Percentiles rank a stretch among this genome's conserved stretches.
Evolutionary conservation across 2,888 invertebrate species (phyloP).

Genomic region (Meta bourneti): DNA sequence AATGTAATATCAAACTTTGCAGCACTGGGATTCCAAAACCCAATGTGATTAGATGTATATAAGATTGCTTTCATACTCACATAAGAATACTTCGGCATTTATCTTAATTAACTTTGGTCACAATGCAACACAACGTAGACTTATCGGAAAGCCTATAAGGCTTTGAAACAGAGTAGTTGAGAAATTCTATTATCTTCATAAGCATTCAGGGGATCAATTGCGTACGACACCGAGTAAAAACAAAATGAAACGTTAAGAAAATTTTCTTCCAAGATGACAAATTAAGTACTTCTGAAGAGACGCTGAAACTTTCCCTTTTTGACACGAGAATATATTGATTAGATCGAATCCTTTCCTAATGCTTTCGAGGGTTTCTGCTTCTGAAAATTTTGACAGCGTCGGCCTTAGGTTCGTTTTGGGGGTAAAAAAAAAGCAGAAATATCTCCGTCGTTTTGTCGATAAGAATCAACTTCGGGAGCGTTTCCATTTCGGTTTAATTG

Average conservation of each 20-base stretch:
- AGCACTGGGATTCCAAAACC: not conserved
- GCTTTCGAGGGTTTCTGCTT: slow-evolving; percentile 19
- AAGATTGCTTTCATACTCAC: not conserved
- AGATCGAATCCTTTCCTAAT: slow-evolving; percentile 42
- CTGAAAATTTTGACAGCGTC: slow-evolving; percentile 37
- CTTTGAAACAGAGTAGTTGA: slow-evolving; percentile 25
- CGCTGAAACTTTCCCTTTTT: slow-evolving; percentile 53
- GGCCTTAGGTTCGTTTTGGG: slow-evolving; percentile 30
- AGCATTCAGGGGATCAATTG: slow-evolving; percentile 19
- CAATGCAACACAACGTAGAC: slow-evolving; percentile 6
- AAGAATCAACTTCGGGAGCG: slow-evolving; percentile 55
- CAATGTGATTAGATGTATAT: not conserved
- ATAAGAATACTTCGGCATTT: not conserved
- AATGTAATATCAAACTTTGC: not conserved
- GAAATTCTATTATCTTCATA: slow-evolving; percentile 33
- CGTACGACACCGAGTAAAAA: slow-evolving; percentile 10
- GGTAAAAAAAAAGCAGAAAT: not conserved
- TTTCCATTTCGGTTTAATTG: slow-evolving; percentile 65
- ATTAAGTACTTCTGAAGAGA: slow-evolving; percentile 52
- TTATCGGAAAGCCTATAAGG: slow-evolving; percentile 4
- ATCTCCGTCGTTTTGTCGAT: slow-evolving; percentile 16
- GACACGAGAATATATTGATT: slow-evolving; percentile 48
- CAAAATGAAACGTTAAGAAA: slow-evolving; percentile 56
- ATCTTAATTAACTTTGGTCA: slow-evolving; percentile 23
- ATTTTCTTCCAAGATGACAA: slow-evolving; percentile 48